Evolutionary conservation across 2,888 invertebrate genomes (phyloP).

Genomic region (Myathropa florea): DNA sequence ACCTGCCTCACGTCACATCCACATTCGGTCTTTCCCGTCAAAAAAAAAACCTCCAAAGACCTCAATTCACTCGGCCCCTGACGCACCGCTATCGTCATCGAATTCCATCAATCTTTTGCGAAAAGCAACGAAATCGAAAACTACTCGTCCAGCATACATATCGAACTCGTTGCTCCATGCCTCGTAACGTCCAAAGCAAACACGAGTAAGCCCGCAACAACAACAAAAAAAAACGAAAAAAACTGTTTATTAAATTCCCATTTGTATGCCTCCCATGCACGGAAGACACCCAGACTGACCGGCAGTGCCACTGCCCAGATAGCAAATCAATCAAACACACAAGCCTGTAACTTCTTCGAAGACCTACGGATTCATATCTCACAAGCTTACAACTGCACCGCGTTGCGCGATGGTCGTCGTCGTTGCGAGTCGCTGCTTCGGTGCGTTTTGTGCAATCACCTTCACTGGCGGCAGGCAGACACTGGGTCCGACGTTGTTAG

Average conservation of each 20-base stretch:
- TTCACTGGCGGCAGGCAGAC: not conserved
- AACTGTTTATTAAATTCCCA: slow-evolving; percentile 7
- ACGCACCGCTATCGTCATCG: not conserved
- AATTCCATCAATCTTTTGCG: not conserved
- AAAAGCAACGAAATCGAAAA: slow-evolving; percentile 25
- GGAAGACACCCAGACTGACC: slow-evolving; percentile 39
- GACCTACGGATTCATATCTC: slow-evolving; percentile 5
- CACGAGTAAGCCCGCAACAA: not conserved
- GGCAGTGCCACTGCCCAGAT: not conserved
- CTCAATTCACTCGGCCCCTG: not conserved
- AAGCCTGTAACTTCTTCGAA: slow-evolving; percentile 16
- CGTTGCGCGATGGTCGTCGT: slow-evolving; percentile 46
- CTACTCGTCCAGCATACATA: slow-evolving; percentile 31
- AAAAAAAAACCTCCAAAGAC: not conserved
- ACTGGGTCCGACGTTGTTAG: not conserved
- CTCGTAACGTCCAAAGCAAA: not conserved
- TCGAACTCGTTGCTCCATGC: slow-evolving; percentile 17
- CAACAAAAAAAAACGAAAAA: not conserved
- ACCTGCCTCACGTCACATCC: not conserved
- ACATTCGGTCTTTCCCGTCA: not conserved
- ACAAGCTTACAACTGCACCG: slow-evolving; percentile 31
- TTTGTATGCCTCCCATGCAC: slow-evolving; percentile 43
- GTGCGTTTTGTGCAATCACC: slow-evolving; percentile 36
- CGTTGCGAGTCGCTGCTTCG: slow-evolving; percentile 25
- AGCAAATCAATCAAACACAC: slow-evolving; percentile 28